Base-by-base conservation (phyloP, 1,140 invertebrate genomes). In the Trinorchestia longiramus region DNA sequence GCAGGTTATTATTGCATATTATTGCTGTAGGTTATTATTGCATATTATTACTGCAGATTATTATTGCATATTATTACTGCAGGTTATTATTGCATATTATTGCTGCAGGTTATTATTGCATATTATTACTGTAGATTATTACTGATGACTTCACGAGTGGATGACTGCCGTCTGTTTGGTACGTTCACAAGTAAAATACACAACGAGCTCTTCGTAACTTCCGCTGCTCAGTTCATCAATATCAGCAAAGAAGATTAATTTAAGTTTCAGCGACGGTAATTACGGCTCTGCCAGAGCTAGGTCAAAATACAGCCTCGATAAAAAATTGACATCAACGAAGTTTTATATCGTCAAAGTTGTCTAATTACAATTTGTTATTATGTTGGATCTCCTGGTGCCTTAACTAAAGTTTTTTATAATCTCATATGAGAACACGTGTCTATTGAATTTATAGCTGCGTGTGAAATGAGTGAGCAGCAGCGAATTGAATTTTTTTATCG, bases 261-360 rank as follows among this genome's bases (percentile, higher is more conserved):
- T 77, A 77, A 77, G 62, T 77, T 36, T 77, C 62, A 36, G 62
- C 62, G 62, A 77, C 62, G 62, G 62, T 77, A 77, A 77, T 77
- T 77, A 28, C 62, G 62, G 62, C 62, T 28, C 6, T 28, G 62
- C 62, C 62, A 77, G 3, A 36, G 62, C 28, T 77, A 77, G 15
- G 62, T 77, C 62, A 77, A 77, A 77, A 77, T 77, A 77, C 62
- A 77, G 62, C 62, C 62, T 77, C 62, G 62, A 77, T 77, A 77
- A 77, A 77, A 77, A 77, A 77, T 77, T 77, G 62, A 77, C 62
- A 8, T 53, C 62, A 28, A 3, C 28, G 15, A 77, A 77, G 62
- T 77, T 77, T 77, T 77, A 77, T 77, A 77, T 77, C 28, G 62
- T 77, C 62, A 77, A 77, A 77, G 62, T 77, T 77, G 62, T 77